These are phyloP conservation scores for Ephydatia muelleri DNA, from an alignment of 37 sponge, comb jelly and placozoan species.

Conservation along the genomic window DNA sequence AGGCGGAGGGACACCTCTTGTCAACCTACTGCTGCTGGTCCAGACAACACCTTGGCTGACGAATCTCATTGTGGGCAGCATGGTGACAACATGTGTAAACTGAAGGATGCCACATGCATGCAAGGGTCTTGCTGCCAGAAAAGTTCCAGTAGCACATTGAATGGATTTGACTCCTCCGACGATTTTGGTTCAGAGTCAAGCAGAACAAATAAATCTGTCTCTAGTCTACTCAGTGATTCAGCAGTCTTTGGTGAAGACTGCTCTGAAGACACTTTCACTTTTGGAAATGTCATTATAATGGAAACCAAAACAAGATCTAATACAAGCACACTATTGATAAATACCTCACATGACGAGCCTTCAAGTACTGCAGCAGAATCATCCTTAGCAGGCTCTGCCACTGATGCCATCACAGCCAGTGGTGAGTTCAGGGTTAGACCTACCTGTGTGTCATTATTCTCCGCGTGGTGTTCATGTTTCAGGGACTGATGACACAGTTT, in stretches of 20 bases:
- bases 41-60: too few species aligned
- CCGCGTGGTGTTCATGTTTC: not conserved
- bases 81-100: too few species aligned
- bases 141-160: too few species aligned
- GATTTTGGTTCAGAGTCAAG: too few species aligned
- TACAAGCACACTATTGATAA: not conserved
- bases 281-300: not conserved
- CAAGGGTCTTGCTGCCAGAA: too few species aligned
- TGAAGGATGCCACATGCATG: too few species aligned
- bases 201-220: too few species aligned
- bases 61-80: too few species aligned
- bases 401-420: not conserved
- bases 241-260: not conserved
- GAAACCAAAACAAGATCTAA: not conserved
- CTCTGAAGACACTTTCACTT: not conserved
- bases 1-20: too few species aligned
- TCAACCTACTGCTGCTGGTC: too few species aligned
- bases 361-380: not conserved
- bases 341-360: not conserved
- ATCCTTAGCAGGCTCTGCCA: not conserved
- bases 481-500: not conserved
- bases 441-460: too few species aligned
- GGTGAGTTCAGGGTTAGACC: not conserved
- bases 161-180: too few species aligned
- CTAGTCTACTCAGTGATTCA: not conserved